Base-by-base conservation (phyloP, 2,888 invertebrate species). In the Melangyna quadrimaculata region DNA sequence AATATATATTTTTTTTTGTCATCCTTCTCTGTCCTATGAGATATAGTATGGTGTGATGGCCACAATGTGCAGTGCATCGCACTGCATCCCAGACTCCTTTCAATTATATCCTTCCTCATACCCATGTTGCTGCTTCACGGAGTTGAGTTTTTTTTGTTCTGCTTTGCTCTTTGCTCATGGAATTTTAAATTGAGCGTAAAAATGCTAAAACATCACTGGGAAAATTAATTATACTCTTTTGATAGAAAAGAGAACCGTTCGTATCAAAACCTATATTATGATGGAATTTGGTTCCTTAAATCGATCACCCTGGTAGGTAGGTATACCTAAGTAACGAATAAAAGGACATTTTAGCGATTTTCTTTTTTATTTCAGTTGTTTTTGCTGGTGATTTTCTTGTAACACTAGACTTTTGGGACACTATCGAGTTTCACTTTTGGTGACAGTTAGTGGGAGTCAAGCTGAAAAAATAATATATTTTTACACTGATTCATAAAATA, bases 181-280 rank as follows among this genome's bases (percentile, higher is more conserved):
- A 74, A 81, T 63, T 73, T 72, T 70, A 78, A 81, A 86, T 86
- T 86, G 86, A 86, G 73, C 86, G 72, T 81, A 70, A 86, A 84
- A 86, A 72, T 81, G 55, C 80, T 73, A 55, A 77, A 57, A 73
- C 55, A 45, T 12, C 17, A 69, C 55, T 53, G 65, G 78, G 69
- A 77, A 81, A 81, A 81, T 81, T 86, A 86, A 86, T 86, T 78
- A n/a, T n/a, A 80, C 73, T 79, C 48, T 37, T 51, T 67, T 67
- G 61, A 74, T 57, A 45, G 69, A 69, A 27, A 51, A 29, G 35
- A 35, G 6, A 45, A 65, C 40, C 19, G 45, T 63, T 19, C 8
- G n/a, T n/a, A n/a, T n/a, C n/a, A n/a, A n/a, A 10, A 51, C 51
- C n/a, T 32, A 37, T n/a, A 37, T 37, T 2, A 0, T 17, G 24